These are phyloP conservation scores for Mallateleia sp. DNA, from an alignment of 2,888 invertebrate species.

Conservation along the genomic window DNA sequence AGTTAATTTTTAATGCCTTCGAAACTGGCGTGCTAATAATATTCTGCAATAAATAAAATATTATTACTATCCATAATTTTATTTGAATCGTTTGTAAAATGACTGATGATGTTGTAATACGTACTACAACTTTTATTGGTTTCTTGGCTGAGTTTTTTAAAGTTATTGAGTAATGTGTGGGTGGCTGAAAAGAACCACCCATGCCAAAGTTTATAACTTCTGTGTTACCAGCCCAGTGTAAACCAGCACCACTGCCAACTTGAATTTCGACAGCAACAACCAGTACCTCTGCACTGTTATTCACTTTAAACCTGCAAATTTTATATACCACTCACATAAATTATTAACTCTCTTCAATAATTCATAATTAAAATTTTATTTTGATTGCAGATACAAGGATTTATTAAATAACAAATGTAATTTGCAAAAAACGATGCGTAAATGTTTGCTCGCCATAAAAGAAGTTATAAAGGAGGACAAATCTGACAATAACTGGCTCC, in stretches of 20 bases:
- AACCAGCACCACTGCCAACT: constrained; percentile 92
- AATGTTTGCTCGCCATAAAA: constrained; percentile 6
- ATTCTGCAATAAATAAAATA: constrained; percentile 87
- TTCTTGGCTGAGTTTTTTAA: constrained; percentile 93
- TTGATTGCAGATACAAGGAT: too few species aligned
- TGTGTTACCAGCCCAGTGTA: constrained; percentile 94
- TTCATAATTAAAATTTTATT: too few species aligned
- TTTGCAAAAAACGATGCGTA: background rate
- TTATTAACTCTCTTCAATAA: too few species aligned
- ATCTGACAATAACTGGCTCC: background rate
- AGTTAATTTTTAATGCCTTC: constrained; percentile 92
- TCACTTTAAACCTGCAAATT: constrained; percentile 94
- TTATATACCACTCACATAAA: too few species aligned
- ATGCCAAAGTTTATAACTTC: constrained; percentile 96
- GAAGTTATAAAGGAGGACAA: constrained; percentile 1
- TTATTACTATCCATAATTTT: background rate
- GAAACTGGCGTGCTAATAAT: constrained; percentile 91
- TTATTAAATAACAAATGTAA: constrained; percentile 21
- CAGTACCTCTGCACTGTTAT: constrained; percentile 92
- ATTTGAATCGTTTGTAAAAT: too few species aligned
- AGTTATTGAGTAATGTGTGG: constrained; percentile 91
- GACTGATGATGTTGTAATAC: too few species aligned
- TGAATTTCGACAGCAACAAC: constrained; percentile 96
- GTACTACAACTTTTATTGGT: constrained; percentile 92
- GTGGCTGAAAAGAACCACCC: constrained; percentile 93